A percentile compares a stretch with the other conserved stretches of the same genome.
phyloP scores from a whole-genome alignment of 1,140 invertebrate genomes.

The Drosophila leontia region DNA sequence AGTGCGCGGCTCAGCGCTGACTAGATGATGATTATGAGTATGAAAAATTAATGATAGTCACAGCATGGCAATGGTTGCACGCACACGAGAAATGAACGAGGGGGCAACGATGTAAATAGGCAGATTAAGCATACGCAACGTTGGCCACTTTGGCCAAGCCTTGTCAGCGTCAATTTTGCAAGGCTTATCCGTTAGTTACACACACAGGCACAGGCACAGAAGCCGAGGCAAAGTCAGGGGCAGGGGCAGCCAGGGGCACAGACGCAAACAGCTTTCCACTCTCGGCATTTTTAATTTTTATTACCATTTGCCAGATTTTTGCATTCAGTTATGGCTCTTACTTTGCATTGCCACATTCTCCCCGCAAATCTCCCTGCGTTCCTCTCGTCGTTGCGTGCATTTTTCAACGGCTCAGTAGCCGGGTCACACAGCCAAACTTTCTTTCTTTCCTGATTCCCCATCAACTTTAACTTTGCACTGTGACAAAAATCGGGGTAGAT shows the following conservation, averaged over 20 bases:
- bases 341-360: slow-evolving; percentile 70
- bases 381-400: slow-evolving; percentile 55
- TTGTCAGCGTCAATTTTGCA: slow-evolving; percentile 79
- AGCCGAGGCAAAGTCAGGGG: not conserved
- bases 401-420: slow-evolving; percentile 77
- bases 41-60: slow-evolving; percentile 84
- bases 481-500: not conserved
- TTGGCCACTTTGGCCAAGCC: slow-evolving; percentile 61
- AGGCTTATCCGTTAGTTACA: slow-evolving; percentile 78
- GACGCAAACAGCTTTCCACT: slow-evolving; percentile 62
- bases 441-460: slow-evolving; percentile 57
- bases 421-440: slow-evolving; percentile 74
- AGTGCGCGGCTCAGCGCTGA: slow-evolving; percentile 60
- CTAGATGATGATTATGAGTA: slow-evolving; percentile 82
- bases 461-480: slow-evolving; percentile 42
- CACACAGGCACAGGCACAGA: slow-evolving; percentile 1
- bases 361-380: slow-evolving; percentile 35
- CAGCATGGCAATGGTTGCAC: slow-evolving; percentile 81
- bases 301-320: slow-evolving; percentile 77
- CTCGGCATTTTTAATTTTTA: slow-evolving; percentile 76
- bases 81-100: slow-evolving; percentile 47
- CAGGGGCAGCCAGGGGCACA: not conserved
- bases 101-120: slow-evolving; percentile 63
- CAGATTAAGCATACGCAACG: slow-evolving; percentile 80
- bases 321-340: slow-evolving; percentile 77